Evolutionary conservation across 2,113 vertebrate genomes (phyloP).

Genomic region (Zosterops pallidus): DNA sequence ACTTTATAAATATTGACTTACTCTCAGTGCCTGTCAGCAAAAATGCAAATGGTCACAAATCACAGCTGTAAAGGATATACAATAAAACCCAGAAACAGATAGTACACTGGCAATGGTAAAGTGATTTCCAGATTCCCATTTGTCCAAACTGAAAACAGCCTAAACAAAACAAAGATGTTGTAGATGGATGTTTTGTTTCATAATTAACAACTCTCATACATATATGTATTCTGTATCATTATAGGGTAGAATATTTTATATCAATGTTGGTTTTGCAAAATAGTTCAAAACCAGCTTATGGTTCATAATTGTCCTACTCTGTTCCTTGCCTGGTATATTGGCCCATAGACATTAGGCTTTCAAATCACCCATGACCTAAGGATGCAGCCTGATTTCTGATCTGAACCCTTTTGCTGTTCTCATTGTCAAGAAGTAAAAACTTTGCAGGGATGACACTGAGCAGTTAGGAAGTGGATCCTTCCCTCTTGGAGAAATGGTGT

Average conservation of each 20-base stretch:
- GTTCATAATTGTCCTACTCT: background rate
- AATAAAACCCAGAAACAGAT: background rate
- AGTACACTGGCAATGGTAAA: background rate
- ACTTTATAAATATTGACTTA: constrained; percentile 21
- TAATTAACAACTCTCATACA: background rate
- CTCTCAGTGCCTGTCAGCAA: constrained; percentile 48
- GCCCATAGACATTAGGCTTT: background rate
- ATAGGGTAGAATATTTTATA: background rate
- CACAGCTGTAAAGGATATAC: constrained; percentile 1
- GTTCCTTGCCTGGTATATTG: background rate
- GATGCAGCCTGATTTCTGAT: background rate
- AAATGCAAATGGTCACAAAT: constrained; percentile 23
- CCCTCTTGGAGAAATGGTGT: background rate
- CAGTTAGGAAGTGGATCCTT: background rate
- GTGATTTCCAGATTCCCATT: background rate
- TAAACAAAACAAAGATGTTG: background rate
- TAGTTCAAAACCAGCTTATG: background rate
- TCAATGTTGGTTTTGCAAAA: background rate
- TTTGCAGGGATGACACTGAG: background rate
- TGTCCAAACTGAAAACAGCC: background rate
- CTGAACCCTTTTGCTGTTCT: background rate
- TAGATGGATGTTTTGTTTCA: background rate
- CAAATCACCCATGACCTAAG: background rate
- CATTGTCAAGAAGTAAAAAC: background rate
- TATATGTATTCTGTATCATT: background rate